Evolutionary conservation across 2,888 invertebrate species (phyloP).

Genomic region (Ornithoptera priamus): DNA sequence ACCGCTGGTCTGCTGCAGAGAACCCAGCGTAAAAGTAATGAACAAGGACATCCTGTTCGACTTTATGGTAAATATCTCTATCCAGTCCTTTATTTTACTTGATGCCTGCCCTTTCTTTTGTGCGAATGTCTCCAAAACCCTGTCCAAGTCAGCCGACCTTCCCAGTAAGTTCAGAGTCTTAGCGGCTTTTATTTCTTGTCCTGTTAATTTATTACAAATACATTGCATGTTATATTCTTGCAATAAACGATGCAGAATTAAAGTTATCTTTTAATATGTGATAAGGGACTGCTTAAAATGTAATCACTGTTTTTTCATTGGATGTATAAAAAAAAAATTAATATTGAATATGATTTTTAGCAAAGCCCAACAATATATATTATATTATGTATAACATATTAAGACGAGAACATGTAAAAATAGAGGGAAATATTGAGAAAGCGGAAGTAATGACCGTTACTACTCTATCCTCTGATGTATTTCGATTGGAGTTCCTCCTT

Average conservation of each 20-base stretch:
- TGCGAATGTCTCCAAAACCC: slow-evolving; percentile 38
- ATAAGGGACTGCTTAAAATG: neutral
- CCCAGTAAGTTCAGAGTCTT: slow-evolving; percentile 45
- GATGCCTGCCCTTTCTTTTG: slow-evolving; percentile 32
- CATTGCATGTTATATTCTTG: neutral
- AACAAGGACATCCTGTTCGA: slow-evolving; percentile 46
- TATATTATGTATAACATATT: too few relatives aligned
- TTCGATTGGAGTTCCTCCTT: too few relatives aligned
- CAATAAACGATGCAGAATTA: neutral
- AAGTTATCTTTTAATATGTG: neutral
- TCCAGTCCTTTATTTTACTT: slow-evolving; percentile 37
- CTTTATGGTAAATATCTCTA: slow-evolving; percentile 42
- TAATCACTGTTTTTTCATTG: neutral
- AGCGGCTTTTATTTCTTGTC: slow-evolving; percentile 41
- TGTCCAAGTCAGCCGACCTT: slow-evolving; percentile 40
- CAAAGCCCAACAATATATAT: too few relatives aligned
- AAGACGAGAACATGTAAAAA: too few relatives aligned
- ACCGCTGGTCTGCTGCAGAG: slow-evolving; percentile 48
- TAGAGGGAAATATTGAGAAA: too few relatives aligned
- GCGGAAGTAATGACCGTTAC: too few relatives aligned
- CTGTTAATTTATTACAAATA: slow-evolving; percentile 31
- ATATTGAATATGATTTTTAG: too few relatives aligned
- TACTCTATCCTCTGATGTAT: too few relatives aligned
- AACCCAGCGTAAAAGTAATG: slow-evolving; percentile 42
- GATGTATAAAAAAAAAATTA: too few relatives aligned